Evolutionary conservation across 2,888 invertebrate genomes (phyloP), one percentile per base, ranked within the genome.

Genomic region (Ectemnius continuus): DNA sequence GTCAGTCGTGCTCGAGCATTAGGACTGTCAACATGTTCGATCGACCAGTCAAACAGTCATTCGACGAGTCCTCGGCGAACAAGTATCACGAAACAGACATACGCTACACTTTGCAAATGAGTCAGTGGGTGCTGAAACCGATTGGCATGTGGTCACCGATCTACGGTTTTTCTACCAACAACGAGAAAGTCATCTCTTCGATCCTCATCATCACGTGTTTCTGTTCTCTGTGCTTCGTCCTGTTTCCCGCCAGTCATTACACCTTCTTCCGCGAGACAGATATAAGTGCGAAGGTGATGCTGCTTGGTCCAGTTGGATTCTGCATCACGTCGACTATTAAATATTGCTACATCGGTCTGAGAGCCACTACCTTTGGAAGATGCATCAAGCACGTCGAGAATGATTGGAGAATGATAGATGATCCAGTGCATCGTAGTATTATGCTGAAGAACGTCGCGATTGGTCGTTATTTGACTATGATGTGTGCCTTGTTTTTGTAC

Each of bases 111-210:
- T 70, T 85, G 2, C 74, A 82, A 47, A 73, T 84, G 67, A 86
- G 83, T 45, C 84, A 85, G 4, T 86, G 85, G 79, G 72, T 86
- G 13, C 67, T 88, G 0, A 83, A 79, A 14, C 80, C 83, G 0
- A 73, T 88, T 13, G 88, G 88, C 11, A 80, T 84, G 36, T 86
- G 87, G 83, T 82, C 85, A 0, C 36, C 70, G 14, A 28, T 79
- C 3, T 70, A 72, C 36, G 57, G 26, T 14, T 59, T 47, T 3
- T 8, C 58, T 4, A 79, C 74, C 20, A 73, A 6, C 8, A 6
- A 36, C 36, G 36, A 36, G 8, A 36, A 36, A 36, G 6, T 36
- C 36, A 36, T 36, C 8, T 36, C 36, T 36, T 65, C 36, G 8
- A 13, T 59, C 0, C 26, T 78, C 18, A 28, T 69, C 4, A 2